Percentiles rank a stretch among this genome's conserved stretches.
Evolutionary conservation across 2,113 vertebrate genomes (phyloP).

Genomic region (Mus musculus): DNA sequence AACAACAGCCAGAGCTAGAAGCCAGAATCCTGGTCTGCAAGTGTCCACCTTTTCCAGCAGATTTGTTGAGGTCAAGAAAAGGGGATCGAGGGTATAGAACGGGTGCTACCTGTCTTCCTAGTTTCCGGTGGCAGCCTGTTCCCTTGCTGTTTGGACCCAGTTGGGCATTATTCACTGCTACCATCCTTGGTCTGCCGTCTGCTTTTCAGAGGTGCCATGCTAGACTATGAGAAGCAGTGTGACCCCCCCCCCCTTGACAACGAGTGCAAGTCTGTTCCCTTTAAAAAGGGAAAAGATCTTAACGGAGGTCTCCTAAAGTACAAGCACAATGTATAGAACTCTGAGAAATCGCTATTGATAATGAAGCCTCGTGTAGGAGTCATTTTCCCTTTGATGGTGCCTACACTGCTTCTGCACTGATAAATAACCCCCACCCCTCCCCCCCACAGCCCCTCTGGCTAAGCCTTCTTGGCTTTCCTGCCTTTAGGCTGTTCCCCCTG

Average conservation of each 20-base stretch:
- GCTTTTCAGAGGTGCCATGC: background rate
- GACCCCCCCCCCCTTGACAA: background rate
- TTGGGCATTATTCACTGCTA: background rate
- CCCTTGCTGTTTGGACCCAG: background rate
- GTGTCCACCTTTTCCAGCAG: background rate
- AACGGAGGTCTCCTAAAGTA: background rate
- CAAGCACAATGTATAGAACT: background rate
- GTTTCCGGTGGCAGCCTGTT: background rate
- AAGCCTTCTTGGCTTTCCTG: background rate
- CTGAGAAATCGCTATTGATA: background rate
- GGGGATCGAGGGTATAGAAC: background rate
- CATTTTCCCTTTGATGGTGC: background rate
- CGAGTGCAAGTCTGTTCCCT: background rate
- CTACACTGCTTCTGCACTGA: background rate
- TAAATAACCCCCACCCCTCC: background rate
- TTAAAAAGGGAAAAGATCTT: background rate
- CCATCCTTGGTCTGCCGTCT: background rate
- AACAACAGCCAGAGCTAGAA: background rate
- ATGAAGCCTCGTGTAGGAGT: background rate
- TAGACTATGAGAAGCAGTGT: background rate
- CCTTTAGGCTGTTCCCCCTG: background rate
- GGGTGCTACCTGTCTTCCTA: background rate
- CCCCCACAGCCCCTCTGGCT: background rate
- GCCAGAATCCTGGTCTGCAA: background rate
- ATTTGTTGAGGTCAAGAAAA: background rate